Evolutionary conservation across 2,888 invertebrate species (phyloP).

Genomic region (Diarsia brunnea): DNA sequence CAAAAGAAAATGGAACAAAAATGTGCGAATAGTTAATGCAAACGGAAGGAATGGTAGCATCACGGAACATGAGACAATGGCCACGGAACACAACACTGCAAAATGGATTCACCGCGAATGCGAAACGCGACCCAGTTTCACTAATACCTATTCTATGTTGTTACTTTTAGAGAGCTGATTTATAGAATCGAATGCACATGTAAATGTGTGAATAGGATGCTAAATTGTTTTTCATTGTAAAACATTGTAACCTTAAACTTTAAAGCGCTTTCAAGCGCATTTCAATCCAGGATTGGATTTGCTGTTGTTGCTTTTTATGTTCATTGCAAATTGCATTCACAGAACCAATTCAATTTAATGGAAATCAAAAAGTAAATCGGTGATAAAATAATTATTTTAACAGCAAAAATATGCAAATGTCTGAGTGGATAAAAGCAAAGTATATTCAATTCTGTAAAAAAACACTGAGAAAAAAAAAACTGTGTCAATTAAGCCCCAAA

Average conservation of each 20-base stretch:
- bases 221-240: constrained; percentile 22
- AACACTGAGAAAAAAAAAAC: neutral
- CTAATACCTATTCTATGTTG: constrained; percentile 70
- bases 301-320: constrained; percentile 4
- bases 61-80: constrained; percentile 74
- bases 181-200: constrained; percentile 61
- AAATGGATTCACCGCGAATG: constrained; percentile 80
- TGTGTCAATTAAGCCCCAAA: neutral
- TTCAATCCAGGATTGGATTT: constrained; percentile 27
- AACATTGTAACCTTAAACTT: constrained; percentile 36
- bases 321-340: constrained; percentile 26
- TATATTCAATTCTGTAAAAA: neutral
- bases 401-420: neutral
- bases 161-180: constrained; percentile 66
- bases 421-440: neutral
- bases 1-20: constrained; percentile 63
- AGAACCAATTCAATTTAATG: constrained; percentile 5
- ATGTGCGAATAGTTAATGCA: constrained; percentile 69
- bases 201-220: constrained; percentile 50
- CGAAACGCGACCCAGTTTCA: constrained; percentile 80
- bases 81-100: constrained; percentile 68
- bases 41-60: constrained; percentile 74
- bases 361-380: neutral
- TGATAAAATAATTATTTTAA: neutral
- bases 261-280: constrained; percentile 33